Base-by-base conservation (phyloP, 2,113 vertebrate genomes). In the Pluvianellus socialis region DNA sequence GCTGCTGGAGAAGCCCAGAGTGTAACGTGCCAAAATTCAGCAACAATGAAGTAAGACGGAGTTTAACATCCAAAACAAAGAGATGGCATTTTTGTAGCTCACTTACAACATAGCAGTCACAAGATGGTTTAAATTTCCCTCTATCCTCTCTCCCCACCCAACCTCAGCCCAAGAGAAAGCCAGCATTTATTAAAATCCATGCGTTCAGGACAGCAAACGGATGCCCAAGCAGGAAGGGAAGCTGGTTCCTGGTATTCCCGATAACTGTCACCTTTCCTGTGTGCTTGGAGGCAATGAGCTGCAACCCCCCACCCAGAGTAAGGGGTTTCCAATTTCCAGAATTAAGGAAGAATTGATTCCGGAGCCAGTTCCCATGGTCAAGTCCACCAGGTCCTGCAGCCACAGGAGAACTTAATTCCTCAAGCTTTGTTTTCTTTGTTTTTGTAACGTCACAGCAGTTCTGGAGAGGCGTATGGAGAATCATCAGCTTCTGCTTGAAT, bases 391-490 rank as follows among this genome's bases (percentile, higher is more conserved):
- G 88, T 96, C 74, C 92, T 92, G 91, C 92, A 74, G 90, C 79
- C 92, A 70, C 65, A 47, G 85, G 87, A 96, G 93, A 96, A 76
- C 90, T 71, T 70, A 53, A 88, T 97, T 94, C 97, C 95, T 95
- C 81, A 10, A 89, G 81, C 91, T 94, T 67, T 83, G 70, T 96
- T 62, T 75, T 61, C 95, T 91, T 95, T 92, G 81, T 96, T 70
- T 95, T 94, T 20, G 5, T 72, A 80, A 72, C 13, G 4, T 92
- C 88, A 80, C 84, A 65, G 92, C 82, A 77, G 95, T 92, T 97
- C 97, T 97, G 96, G 84, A 97, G 90, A 97, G 83, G 92, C 10
- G 8, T 35, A 27, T 95, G 81, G 91, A 96, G 90, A 94, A 94
- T 81, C 58, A 38, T 79, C 86, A 90, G 95, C 95, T 95, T 74